These are phyloP conservation scores for Meloidogyne floridensis DNA, from an alignment of 1,140 invertebrate species.

Conservation along the genomic window DNA sequence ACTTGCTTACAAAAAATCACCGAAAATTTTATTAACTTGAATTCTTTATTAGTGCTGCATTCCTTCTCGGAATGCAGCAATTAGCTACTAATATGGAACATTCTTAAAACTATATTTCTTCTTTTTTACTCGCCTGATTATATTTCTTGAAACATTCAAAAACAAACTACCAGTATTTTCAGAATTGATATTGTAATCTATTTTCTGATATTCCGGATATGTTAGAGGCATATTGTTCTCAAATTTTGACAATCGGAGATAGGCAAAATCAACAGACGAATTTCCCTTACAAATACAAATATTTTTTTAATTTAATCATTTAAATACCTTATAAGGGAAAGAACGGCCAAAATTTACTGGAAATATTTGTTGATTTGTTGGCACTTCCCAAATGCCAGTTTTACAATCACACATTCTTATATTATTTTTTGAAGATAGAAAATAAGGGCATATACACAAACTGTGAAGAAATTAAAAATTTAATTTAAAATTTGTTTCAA, in stretches of 20 bases:
- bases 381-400: neutral
- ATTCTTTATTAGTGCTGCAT: too few relatives aligned
- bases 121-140: neutral
- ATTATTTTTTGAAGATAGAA: neutral
- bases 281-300: neutral
- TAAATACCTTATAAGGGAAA: neutral
- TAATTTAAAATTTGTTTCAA: neutral
- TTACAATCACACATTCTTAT: neutral
- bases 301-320: neutral
- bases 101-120: neutral
- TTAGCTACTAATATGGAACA: too few relatives aligned
- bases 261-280: neutral
- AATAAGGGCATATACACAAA: neutral
- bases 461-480: neutral
- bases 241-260: neutral
- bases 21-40: too few relatives aligned
- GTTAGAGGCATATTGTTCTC: neutral
- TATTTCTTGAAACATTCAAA: neutral
- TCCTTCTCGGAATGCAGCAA: too few relatives aligned
- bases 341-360: neutral
- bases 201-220: neutral
- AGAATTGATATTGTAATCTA: neutral
- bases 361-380: neutral
- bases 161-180: neutral
- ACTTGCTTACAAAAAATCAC: too few relatives aligned